Evolutionary conservation across 2,888 invertebrate genomes (phyloP), one percentile per base, ranked within the genome.

Genomic region (Geotrupes spiniger): DNA sequence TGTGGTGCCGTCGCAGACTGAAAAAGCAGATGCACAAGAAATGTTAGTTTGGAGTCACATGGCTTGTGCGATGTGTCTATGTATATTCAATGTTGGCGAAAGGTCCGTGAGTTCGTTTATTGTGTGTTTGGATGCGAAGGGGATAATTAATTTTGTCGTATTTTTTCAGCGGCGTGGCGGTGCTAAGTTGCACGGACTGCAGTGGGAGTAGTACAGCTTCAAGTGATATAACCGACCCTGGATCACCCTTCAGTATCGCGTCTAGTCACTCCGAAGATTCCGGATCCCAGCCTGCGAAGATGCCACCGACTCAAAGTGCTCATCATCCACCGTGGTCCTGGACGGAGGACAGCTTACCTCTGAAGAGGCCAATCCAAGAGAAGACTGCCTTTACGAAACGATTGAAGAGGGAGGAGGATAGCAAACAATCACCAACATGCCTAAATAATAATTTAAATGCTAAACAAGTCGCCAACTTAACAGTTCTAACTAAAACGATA

Each of bases 201-300:
- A 78, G 79, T 65, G 77, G 76, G 49, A 78, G 77, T 63, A 76
- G 76, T 59, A 74, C 72, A 57, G 71, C 77, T 71, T 79, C 72
- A 63, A 90, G 89, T 75, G 91, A 90, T 76, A 87, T 89, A 73
- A 89, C 89, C 62, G 90, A 90, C 73, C 90, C 90, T 46, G 87
- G 88, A 57, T 90, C 90, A 50, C 91, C 91, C 62, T 87, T 84
- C 74, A 89, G 87, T 73, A 84, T 86, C 59, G 77, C 78, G 65
- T 78, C 81, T 57, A 69, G 69, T 62, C 72, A 74, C 59, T 72
- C 72, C 36, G 75, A 73, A 59, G 72, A 71, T 54, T 71, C 73
- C 39, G 68, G 66, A 36, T 64, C 59, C 33, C 69, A 63, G 52
- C 62, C 70, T 42, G 56, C 66, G 47, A 69, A 68, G 56, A 71